phyloP scores from a whole-genome alignment of 37 sponge, comb jelly and placozoan species.

The Beroe forskalii region DNA sequence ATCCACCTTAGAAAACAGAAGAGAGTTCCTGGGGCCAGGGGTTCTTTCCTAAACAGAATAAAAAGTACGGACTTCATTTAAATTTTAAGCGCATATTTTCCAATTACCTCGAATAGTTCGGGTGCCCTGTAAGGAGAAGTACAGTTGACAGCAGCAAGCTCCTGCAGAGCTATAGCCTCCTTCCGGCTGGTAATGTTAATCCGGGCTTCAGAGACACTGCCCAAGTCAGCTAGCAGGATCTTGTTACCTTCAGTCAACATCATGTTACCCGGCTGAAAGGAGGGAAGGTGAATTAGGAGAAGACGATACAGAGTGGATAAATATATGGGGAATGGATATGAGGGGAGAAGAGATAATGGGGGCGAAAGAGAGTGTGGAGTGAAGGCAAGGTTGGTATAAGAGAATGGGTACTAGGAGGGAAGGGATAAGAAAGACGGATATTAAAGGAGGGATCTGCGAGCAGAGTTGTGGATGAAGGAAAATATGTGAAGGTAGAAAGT shows the following conservation, averaged over 20 bases:
- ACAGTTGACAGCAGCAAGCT: slow-evolving; percentile 79
- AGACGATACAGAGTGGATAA: neutral
- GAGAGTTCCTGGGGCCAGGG: too few species aligned
- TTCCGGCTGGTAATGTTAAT: slow-evolving; percentile 68
- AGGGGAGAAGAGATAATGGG: neutral
- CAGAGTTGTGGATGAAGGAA: too few species aligned
- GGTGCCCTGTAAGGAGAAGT: slow-evolving; percentile 89
- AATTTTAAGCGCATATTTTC: too few species aligned
- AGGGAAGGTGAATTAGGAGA: neutral
- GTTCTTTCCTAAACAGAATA: too few species aligned
- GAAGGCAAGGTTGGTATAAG: neutral
- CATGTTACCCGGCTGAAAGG: slow-evolving; percentile 76
- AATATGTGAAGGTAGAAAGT: too few species aligned
- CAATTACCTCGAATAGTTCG: slow-evolving; percentile 89
- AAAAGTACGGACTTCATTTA: too few species aligned
- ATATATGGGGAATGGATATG: neutral
- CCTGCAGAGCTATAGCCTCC: slow-evolving; percentile 88
- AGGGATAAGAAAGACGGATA: too few species aligned
- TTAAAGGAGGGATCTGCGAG: too few species aligned
- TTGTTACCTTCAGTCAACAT: slow-evolving; percentile 73
- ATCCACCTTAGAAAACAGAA: too few species aligned
- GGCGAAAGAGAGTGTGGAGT: neutral
- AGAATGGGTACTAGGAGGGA: too few species aligned
- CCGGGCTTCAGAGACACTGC: slow-evolving; percentile 73
- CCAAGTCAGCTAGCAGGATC: slow-evolving; percentile 84